Evolutionary conservation across 2,113 vertebrate species (phyloP), one percentile per base, ranked within the genome.

Genomic region (Xenopus tropicalis): DNA sequence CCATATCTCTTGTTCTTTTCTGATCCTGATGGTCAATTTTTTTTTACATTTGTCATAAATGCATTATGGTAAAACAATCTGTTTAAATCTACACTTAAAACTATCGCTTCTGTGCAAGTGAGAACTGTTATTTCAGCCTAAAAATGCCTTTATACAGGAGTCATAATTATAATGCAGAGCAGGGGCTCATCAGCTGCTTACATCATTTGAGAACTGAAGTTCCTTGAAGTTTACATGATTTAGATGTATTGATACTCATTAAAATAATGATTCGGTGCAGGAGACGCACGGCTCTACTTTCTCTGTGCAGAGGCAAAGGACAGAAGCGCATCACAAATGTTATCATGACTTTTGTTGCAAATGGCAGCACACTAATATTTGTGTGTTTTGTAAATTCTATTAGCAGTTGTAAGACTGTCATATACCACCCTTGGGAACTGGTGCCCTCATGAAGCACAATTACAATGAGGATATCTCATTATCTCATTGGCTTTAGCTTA

Each of bases 401-500:
- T 82, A 89, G 89, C 86, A 70, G 87, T 88, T 89, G 89, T 89
- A 88, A 91, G 88, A 77, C 86, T 85, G 87, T 74, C 82, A 61
- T 85, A 90, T 89, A 83, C 87, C 87, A 91, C 92, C 92, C 91
- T 81, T 88, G 91, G 92, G 91, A 91, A 85, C 81, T 59, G 85
- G 84, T 90, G 90, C 89, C 89, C 90, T 91, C 88, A 70, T 86
- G 89, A 91, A 91, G 90, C 88, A 86, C 90, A 91, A 91, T 92
- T 92, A 92, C 90, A 91, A 91, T 91, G 90, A 92, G 90, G 89
- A 87, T 92, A 90, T 92, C 90, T 92, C 89, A 91, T 93, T 91
- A 93, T 91, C 90, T 91, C 92, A 92, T 91, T 93, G 92, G 92
- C 91, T 91, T 92, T 91, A 91, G 92, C 91, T 91, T 91, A 88